Conservation (phyloP, 2,113 vertebrate genomes). For the Pantherophis guttatus region DNA sequence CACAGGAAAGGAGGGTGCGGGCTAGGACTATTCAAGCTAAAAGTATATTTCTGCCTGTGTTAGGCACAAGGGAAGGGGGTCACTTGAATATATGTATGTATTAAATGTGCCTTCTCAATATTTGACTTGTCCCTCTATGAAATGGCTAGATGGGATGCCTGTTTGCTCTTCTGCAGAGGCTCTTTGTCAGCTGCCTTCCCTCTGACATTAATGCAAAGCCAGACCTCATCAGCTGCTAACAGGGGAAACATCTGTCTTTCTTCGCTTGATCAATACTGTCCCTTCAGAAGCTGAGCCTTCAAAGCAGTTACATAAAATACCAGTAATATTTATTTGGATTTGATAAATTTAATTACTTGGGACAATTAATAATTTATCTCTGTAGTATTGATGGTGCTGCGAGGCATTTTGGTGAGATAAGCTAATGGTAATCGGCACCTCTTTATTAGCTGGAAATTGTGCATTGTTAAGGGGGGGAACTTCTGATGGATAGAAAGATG, state of each 20-base stretch:
- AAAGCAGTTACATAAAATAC: slow-evolving; percentile 62
- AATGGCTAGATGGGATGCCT: slow-evolving; percentile 36
- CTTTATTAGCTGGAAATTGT: slow-evolving; percentile 58
- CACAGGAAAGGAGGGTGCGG: neutral
- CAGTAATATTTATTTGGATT: slow-evolving; percentile 68
- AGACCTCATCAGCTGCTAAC: slow-evolving; percentile 46
- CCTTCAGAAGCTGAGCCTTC: slow-evolving; percentile 56
- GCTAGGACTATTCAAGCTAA: slow-evolving; percentile 34
- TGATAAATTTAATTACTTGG: slow-evolving; percentile 71
- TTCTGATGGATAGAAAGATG: slow-evolving; percentile 51
- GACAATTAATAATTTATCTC: slow-evolving; percentile 71
- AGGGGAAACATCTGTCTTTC: slow-evolving; percentile 63
- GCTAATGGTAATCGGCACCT: slow-evolving; percentile 52
- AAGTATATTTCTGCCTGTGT: slow-evolving; percentile 36
- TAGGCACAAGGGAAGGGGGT: neutral
- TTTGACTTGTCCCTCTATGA: slow-evolving; percentile 55
- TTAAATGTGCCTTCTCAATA: slow-evolving; percentile 42
- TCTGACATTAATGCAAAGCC: slow-evolving; percentile 60
- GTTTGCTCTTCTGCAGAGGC: slow-evolving; percentile 38
- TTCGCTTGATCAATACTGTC: slow-evolving; percentile 59
- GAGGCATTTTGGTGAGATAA: slow-evolving; percentile 52
- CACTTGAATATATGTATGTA: slow-evolving; percentile 6
- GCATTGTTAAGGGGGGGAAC: slow-evolving; percentile 44
- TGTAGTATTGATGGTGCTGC: slow-evolving; percentile 60
- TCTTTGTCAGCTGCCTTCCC: slow-evolving; percentile 43